Conservation (phyloP, 2,888 invertebrate species). For the Cephus pygmeus region DNA sequence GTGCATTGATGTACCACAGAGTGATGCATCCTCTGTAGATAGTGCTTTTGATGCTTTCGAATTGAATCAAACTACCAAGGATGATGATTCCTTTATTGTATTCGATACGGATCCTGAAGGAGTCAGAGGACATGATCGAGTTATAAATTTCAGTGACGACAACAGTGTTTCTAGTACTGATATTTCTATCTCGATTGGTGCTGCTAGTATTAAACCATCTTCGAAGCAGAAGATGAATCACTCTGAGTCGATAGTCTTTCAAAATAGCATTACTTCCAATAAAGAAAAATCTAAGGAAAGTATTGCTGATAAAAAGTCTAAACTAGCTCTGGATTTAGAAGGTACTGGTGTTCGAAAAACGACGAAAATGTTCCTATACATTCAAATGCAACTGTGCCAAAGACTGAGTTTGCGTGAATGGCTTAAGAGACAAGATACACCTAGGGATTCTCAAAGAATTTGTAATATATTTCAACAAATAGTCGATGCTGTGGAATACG, state of each 20-base stretch:
- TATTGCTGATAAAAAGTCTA: conserved; percentile 24
- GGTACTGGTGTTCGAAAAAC: conserved; percentile 30
- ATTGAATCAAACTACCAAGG: conserved; percentile 28
- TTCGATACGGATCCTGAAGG: conserved; percentile 58
- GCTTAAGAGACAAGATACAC: conserved; percentile 69
- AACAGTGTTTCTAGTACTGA: not conserved
- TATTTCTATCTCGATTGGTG: not conserved
- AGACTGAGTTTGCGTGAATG: conserved; percentile 92
- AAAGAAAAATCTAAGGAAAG: conserved; percentile 5
- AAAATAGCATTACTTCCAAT: not conserved
- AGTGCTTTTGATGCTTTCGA: conserved; percentile 55
- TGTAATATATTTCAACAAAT: conserved; percentile 88
- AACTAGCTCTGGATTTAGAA: conserved; percentile 21
- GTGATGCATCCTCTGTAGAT: conserved; percentile 52
- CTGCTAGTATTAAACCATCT: not conserved
- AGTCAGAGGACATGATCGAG: conserved; percentile 43
- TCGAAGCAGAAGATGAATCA: not conserved
- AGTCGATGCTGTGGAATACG: conserved; percentile 94
- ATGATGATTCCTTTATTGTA: conserved; percentile 67
- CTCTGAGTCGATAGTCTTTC: not conserved
- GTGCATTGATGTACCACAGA: conserved; percentile 49
- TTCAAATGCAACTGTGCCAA: conserved; percentile 97
- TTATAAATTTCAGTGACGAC: conserved; percentile 6
- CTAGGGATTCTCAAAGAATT: conserved; percentile 65
- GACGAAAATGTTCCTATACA: conserved; percentile 83